Evolutionary conservation across 64 coral and sea anemone genomes (phyloP), one percentile per base, ranked within the genome.

Genomic region (Montipora sp.): DNA sequence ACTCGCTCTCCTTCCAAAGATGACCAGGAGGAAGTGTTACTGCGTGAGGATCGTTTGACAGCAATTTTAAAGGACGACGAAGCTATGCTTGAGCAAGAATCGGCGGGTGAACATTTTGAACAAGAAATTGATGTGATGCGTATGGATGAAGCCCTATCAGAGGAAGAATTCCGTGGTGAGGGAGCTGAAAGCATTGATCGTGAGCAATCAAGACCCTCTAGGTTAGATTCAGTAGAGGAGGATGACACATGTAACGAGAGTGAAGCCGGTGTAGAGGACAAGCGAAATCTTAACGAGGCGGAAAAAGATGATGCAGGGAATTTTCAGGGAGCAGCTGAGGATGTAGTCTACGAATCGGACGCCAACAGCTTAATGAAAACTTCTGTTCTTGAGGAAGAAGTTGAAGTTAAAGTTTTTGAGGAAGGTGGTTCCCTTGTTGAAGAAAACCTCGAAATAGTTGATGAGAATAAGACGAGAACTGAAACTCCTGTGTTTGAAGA

Each of bases 81-180:
- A 20, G 59, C 48, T 18, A 80, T 77, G 16, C 77, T 81, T 51
- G 78, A 75, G 18, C 47, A 90, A 22, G 27, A 75, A 74, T 69
- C 87, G 51, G n/a, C 58, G 53, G 73, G 22, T 6, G 22, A 77
- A 22, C 22, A 21, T 21, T 91, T 91, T 88, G 75, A 93, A 71
- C 73, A 98, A 61, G 95, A 98, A 77, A 87, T 94, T 59, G 89
- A 94, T 58, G 53, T 90, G 8, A 88, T 94, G 83, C 69, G 73
- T 53, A 78, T 90, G 36, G 81, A 92, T 59, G 92, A 96, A 77
- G 89, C 73, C 12, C 14, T 92, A 43, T 84, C 91, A 80, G 91
- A 93, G 51, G 58, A 77, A 58, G 91, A 77, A 71, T 93, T 93
- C 61, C 84, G 91, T 71, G 83, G 83, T 8, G 83, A 93, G 47